Evolutionary conservation across 1,140 invertebrate genomes (phyloP).

Genomic region (Megalonaias nervosa): DNA sequence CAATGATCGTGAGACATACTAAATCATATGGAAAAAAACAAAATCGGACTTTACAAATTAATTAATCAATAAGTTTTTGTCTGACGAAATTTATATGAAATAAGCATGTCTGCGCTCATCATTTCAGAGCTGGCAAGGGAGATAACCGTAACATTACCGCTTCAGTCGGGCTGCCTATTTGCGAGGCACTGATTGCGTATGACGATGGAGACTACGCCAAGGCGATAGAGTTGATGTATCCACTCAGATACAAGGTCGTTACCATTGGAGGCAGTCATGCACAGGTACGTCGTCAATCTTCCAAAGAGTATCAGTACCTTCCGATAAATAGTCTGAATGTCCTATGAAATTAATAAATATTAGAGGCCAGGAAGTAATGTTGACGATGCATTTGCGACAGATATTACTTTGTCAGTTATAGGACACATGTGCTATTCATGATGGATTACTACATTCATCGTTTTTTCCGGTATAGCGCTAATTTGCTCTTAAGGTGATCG

Average conservation of each 20-base stretch:
- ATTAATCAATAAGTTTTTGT: too few species aligned
- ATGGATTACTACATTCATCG: too few species aligned
- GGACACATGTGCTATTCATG: too few species aligned
- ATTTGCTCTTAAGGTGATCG: too few species aligned
- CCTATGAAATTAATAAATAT: neutral
- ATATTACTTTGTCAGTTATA: too few species aligned
- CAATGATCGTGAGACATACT: too few species aligned
- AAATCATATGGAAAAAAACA: too few species aligned
- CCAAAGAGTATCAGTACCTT: neutral
- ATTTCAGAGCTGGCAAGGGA: conserved; percentile 43
- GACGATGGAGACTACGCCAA: conserved; percentile 62
- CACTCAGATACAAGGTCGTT: conserved; percentile 70
- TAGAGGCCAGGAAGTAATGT: neutral
- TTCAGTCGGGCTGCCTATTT: conserved; percentile 58
- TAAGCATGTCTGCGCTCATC: too few species aligned
- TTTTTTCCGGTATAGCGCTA: too few species aligned
- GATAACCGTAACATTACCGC: conserved; percentile 44
- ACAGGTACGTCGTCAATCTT: conserved; percentile 62
- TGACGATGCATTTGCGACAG: too few species aligned
- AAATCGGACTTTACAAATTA: too few species aligned
- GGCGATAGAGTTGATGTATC: conserved; percentile 69
- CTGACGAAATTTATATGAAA: too few species aligned
- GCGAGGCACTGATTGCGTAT: conserved; percentile 69
- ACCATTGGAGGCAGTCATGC: conserved; percentile 75
- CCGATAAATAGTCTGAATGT: neutral